Base-by-base conservation (phyloP, 1,140 invertebrate species). In the Proales similis region DNA sequence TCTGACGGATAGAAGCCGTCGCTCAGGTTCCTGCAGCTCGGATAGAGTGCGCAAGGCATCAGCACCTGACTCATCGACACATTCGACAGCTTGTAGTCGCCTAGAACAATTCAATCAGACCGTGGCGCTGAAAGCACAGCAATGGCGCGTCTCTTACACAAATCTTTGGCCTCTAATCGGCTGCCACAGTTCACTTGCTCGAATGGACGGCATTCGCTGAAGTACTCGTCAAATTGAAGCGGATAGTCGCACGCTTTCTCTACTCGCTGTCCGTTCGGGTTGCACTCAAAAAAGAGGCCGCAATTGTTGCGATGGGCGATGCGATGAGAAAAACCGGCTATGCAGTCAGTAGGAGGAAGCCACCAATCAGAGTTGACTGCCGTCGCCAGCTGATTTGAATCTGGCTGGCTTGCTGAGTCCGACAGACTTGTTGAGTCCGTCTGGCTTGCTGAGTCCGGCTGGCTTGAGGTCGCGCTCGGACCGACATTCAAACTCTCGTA, bases 91-190 rank as follows among this genome's bases (percentile, higher is more conserved):
- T 57, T 26, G 32, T 57, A 57, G 45, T 57, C 51, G 32, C 48
- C 48, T 53, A n/a, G n/a, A n/a, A n/a, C n/a, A n/a, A n/a, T n/a
- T n/a, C n/a, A n/a, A n/a, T n/a, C n/a, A n/a, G n/a, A n/a, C n/a
- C n/a, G n/a, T n/a, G n/a, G n/a, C n/a, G n/a, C n/a, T n/a, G n/a
- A n/a, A n/a, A n/a, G n/a, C n/a, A n/a, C n/a, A n/a, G n/a, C n/a
- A n/a, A n/a, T n/a, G n/a, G n/a, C n/a, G n/a, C n/a, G n/a, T 27
- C 38, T 47, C n/a, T 53, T 53, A 53, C 51, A 57, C 45, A 57
- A 57, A 42, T 30, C 27, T 26, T 57, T 57, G 11, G 51, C 51
- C 45, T 39, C 26, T 42, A 42, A 42, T 22, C 51, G 7, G 30
- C n/a, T 17, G n/a, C 51, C 51, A 57, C 51, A 57, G 19, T 57